These are phyloP conservation scores for Marmota flaviventris DNA, from an alignment of 2,113 vertebrate species.

Conservation along the genomic window DNA sequence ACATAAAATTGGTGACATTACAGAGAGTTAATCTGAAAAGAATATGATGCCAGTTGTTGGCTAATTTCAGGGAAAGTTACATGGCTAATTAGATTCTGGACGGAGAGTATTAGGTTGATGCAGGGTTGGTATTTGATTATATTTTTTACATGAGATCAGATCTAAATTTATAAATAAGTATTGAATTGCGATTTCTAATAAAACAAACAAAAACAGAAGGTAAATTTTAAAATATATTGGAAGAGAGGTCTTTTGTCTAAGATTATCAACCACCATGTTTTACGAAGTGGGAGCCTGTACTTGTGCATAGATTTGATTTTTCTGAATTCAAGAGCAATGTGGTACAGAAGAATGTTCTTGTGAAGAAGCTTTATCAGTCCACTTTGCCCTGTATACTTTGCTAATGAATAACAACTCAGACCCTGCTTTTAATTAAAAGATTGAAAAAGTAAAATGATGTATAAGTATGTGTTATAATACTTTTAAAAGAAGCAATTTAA, in stretches of 20 bases:
- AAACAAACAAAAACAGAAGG: background rate
- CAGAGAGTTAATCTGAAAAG: slow-evolving; percentile 1
- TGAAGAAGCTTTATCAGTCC: background rate
- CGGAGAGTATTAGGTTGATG: background rate
- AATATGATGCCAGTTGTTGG: background rate
- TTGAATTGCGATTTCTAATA: background rate
- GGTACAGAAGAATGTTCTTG: background rate
- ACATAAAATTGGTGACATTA: slow-evolving; percentile 7
- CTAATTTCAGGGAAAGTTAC: slow-evolving; percentile 28
- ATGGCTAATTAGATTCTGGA: slow-evolving; percentile 29
- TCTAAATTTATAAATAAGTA: background rate
- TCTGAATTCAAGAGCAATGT: background rate
- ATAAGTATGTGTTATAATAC: background rate
- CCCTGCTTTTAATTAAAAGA: background rate
- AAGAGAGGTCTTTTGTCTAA: background rate
- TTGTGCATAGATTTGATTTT: background rate
- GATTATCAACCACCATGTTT: background rate
- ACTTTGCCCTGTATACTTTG: background rate
- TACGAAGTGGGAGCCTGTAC: background rate
- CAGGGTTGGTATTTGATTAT: background rate
- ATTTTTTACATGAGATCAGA: slow-evolving; percentile 1
- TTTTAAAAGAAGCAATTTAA: background rate
- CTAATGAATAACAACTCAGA: background rate
- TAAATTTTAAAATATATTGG: background rate
- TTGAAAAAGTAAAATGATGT: background rate